Percentiles rank a stretch among this genome's conserved stretches.
phyloP scores from a whole-genome alignment of 2,113 vertebrate species.

The Empidonax alnorum region DNA sequence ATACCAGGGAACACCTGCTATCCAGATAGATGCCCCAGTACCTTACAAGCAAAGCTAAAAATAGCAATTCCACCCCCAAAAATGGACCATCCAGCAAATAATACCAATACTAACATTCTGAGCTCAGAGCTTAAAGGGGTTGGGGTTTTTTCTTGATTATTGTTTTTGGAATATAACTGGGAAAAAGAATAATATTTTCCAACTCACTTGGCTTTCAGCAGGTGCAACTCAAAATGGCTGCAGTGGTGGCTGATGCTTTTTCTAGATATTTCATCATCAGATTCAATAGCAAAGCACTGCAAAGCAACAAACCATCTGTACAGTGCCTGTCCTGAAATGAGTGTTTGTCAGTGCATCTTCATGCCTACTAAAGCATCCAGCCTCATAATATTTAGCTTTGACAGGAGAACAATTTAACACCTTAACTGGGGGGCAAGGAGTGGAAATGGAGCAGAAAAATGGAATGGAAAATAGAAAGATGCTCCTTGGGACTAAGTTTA shows the following conservation, averaged over 20 bases:
- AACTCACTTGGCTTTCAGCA: not conserved
- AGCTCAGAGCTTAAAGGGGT: not conserved
- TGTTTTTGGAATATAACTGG: not conserved
- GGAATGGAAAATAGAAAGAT: not conserved
- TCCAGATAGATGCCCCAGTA: not conserved
- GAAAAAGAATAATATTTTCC: not conserved
- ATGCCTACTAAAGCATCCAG: not conserved
- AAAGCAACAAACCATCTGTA: not conserved
- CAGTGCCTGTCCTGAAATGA: not conserved
- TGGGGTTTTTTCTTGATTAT: not conserved
- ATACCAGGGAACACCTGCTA: not conserved
- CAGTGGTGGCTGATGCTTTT: not conserved
- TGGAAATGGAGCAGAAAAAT: slow-evolving; percentile 14
- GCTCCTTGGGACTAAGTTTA: not conserved
- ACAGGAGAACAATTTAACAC: slow-evolving; percentile 37
- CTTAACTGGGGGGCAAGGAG: slow-evolving; percentile 14
- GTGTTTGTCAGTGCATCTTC: not conserved
- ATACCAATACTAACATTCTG: not conserved
- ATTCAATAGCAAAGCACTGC: not conserved
- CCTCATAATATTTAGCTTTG: not conserved
- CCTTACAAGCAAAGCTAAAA: not conserved
- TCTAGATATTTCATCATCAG: not conserved
- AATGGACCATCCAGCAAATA: not conserved
- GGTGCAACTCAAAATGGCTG: not conserved
- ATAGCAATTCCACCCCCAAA: not conserved